A percentile compares a stretch with the other conserved stretches of the same genome.
Evolutionary conservation across 2,113 vertebrate genomes (phyloP).

Genomic region (Toxotes chatareus): DNA sequence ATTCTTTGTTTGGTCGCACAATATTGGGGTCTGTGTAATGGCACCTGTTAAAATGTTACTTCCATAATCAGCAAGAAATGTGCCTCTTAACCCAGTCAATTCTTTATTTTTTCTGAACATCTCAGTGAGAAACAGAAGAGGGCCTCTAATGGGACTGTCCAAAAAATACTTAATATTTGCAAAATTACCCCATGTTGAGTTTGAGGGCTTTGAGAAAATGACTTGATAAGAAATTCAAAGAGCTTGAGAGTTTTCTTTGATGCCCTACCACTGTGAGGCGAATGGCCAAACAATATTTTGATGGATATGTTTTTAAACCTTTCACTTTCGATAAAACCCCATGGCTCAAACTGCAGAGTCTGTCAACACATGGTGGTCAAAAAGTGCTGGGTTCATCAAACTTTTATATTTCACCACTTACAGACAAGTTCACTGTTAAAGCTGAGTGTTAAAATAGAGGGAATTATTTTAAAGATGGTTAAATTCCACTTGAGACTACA

Average conservation of each 20-base stretch:
- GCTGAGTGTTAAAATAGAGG: slow-evolving; percentile 4
- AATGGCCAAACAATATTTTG: slow-evolving; percentile 44
- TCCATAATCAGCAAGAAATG: slow-evolving; percentile 23
- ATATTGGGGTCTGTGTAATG: slow-evolving; percentile 15
- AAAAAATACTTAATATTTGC: slow-evolving; percentile 1
- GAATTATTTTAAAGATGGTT: background rate
- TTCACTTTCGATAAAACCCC: slow-evolving; percentile 20
- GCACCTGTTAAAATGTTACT: slow-evolving; percentile 15
- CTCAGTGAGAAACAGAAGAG: slow-evolving; percentile 15
- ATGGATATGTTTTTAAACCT: slow-evolving; percentile 42
- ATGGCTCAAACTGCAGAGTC: background rate
- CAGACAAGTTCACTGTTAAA: slow-evolving; percentile 1
- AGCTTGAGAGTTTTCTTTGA: slow-evolving; percentile 31
- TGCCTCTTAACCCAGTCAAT: background rate
- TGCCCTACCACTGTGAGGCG: slow-evolving; percentile 29
- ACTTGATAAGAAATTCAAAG: slow-evolving; percentile 29
- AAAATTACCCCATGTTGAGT: slow-evolving; percentile 37
- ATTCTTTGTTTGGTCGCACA: slow-evolving; percentile 53
- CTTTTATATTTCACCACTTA: slow-evolving; percentile 24
- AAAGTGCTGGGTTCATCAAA: slow-evolving; percentile 20
- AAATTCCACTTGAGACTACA: slow-evolving; percentile 6
- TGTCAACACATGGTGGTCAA: slow-evolving; percentile 11
- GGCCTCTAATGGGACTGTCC: slow-evolving; percentile 7
- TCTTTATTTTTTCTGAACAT: background rate
- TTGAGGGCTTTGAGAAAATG: slow-evolving; percentile 37